A percentile compares a stretch with the other conserved stretches of the same genome.
Conservation (phyloP, 1,140 invertebrate species). For the Neelides sp. region DNA sequence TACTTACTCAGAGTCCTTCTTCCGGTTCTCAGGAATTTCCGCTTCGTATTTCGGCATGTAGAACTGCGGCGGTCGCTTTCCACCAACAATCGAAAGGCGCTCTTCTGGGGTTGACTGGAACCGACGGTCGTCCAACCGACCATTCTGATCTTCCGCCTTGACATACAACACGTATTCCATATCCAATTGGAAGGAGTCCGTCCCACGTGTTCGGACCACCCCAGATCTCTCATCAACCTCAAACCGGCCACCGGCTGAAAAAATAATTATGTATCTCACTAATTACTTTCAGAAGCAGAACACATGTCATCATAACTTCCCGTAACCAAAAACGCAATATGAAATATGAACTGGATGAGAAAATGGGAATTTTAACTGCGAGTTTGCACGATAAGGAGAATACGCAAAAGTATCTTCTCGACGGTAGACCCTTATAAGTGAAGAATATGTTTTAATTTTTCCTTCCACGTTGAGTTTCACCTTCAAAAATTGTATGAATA, state of each 20-base stretch:
- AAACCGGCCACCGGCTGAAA: conserved; percentile 55
- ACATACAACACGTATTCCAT: conserved; percentile 94
- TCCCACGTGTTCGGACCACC: conserved; percentile 79
- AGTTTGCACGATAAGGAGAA: too few relatives aligned
- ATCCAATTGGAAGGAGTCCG: conserved; percentile 81
- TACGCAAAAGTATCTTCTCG: too few relatives aligned
- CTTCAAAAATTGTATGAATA: too few relatives aligned
- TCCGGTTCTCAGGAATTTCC: conserved; percentile 88
- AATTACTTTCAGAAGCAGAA: too few relatives aligned
- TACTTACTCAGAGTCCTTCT: conserved; percentile 87
- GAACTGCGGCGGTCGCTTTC: conserved; percentile 84
- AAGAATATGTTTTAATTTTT: too few relatives aligned
- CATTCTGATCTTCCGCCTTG: conserved; percentile 89
- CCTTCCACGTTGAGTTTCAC: too few relatives aligned
- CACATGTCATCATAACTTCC: background rate
- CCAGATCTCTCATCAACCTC: conserved; percentile 85
- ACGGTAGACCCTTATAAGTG: too few relatives aligned
- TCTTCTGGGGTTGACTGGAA: conserved; percentile 85
- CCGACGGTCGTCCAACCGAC: conserved; percentile 68
- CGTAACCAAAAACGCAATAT: too few relatives aligned
- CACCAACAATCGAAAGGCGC: conserved; percentile 78
- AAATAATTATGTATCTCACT: too few relatives aligned
- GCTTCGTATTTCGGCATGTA: conserved; percentile 85
- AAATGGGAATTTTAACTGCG: too few relatives aligned
- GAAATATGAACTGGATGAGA: too few relatives aligned